A percentile compares a stretch with the other conserved stretches of the same genome.
These are phyloP conservation scores for Collichthys lucidus DNA, from an alignment of 2,113 vertebrate species.

Conservation along the genomic window DNA sequence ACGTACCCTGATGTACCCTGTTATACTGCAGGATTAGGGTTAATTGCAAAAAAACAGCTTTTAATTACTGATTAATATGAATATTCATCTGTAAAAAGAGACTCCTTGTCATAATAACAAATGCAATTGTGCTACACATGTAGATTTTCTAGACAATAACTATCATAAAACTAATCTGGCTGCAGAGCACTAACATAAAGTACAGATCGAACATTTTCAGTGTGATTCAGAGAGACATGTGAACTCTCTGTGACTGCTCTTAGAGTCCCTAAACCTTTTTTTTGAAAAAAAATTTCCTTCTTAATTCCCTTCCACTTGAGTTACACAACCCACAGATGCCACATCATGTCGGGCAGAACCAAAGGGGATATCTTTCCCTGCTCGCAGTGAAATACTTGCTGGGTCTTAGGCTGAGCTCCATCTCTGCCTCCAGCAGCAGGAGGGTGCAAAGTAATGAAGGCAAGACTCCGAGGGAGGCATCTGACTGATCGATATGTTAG, in stretches of 20 bases:
- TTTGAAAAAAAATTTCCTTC: slow-evolving; percentile 6
- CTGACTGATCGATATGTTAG: slow-evolving; percentile 37
- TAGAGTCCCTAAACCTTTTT: slow-evolving; percentile 47
- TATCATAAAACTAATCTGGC: not conserved
- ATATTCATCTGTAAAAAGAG: slow-evolving; percentile 12
- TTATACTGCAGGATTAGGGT: slow-evolving; percentile 4
- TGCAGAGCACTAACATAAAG: slow-evolving; percentile 43
- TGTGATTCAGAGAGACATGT: slow-evolving; percentile 36
- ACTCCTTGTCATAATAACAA: not conserved
- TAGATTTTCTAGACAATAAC: not conserved
- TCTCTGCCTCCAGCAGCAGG: slow-evolving; percentile 39
- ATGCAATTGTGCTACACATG: not conserved
- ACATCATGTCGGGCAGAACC: slow-evolving; percentile 53
- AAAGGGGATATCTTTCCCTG: slow-evolving; percentile 44
- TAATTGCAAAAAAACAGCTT: not conserved
- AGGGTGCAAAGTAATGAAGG: slow-evolving; percentile 3
- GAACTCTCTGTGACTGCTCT: slow-evolving; percentile 65
- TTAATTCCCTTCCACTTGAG: slow-evolving; percentile 67
- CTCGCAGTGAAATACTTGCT: slow-evolving; percentile 23
- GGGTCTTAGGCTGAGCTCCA: slow-evolving; percentile 41
- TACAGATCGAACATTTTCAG: slow-evolving; percentile 31
- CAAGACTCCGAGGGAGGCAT: slow-evolving; percentile 5
- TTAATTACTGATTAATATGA: slow-evolving; percentile 1
- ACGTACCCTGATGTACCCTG: not conserved
- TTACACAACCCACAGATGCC: slow-evolving; percentile 69